A percentile compares a stretch with the other conserved stretches of the same genome.
Conservation (phyloP, 2,888 invertebrate species). For the Cheilosia vernalis region DNA sequence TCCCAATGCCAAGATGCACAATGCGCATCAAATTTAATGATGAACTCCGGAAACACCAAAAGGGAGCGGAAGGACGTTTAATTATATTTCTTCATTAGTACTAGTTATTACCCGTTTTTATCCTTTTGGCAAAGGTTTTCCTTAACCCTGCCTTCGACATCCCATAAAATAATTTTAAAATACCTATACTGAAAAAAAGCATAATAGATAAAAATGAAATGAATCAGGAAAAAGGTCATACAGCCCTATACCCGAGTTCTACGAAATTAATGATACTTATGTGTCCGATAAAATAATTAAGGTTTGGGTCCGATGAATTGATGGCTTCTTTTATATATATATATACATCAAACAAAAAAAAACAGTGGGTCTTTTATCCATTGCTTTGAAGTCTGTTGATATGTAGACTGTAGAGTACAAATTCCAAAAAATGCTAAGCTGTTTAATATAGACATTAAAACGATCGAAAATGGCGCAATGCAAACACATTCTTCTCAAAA, state of each 20-base stretch:
- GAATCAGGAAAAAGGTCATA: background rate
- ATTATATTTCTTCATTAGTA: constrained; percentile 14
- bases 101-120: background rate
- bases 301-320: background rate
- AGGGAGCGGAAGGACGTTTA: constrained; percentile 3
- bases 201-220: background rate
- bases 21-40: background rate
- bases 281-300: background rate
- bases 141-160: constrained; percentile 21
- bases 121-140: constrained; percentile 33
- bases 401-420: too few relatives aligned
- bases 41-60: constrained; percentile 9
- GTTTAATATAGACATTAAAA: too few relatives aligned
- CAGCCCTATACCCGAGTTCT: background rate
- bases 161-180: background rate
- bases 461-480: too few relatives aligned
- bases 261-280: background rate
- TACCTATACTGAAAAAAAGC: background rate
- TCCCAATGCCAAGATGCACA: background rate
- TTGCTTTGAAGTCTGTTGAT: too few relatives aligned
- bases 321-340: background rate
- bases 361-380: too few relatives aligned
- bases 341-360: too few relatives aligned
- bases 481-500: too few relatives aligned
- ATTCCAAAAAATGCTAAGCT: too few relatives aligned